Conservation (phyloP, 2,797 vertebrate genomes). For the Pelochelys cantorii region DNA sequence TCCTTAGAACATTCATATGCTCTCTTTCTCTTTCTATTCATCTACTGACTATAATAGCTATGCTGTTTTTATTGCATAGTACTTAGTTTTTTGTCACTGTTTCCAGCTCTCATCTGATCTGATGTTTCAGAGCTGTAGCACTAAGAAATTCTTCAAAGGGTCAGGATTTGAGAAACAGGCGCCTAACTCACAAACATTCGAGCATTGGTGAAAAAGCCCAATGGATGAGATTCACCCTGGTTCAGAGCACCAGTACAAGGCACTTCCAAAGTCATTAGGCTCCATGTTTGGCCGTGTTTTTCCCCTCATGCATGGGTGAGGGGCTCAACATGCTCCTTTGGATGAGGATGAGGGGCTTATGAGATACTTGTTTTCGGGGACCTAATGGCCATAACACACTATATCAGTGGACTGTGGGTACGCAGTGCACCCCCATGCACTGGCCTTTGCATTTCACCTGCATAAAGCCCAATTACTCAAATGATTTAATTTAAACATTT, state of each 20-base stretch:
- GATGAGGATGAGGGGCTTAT: rapidly evolving
- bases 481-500: background rate
- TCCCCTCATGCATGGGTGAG: background rate
- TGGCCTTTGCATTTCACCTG: background rate
- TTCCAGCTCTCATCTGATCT: conserved; percentile 53
- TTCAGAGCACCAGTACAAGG: background rate
- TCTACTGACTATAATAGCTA: conserved; percentile 53
- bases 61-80: conserved; percentile 19
- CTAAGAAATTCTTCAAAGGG: conserved; percentile 7
- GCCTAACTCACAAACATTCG: background rate
- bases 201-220: background rate
- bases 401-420: background rate
- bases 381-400: rapidly evolving
- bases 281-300: background rate
- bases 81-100: conserved; percentile 47
- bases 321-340: rapidly evolving
- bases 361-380: background rate
- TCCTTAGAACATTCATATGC: conserved; percentile 67
- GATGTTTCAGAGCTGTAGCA: conserved; percentile 32
- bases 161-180: background rate
- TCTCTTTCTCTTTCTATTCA: conserved; percentile 2
- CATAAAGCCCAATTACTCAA: rapidly evolving
- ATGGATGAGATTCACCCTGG: background rate
- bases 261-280: background rate
- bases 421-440: rapidly evolving